These are phyloP conservation scores for Parnassius smintheus DNA, from an alignment of 2,888 invertebrate genomes.

Conservation along the genomic window DNA sequence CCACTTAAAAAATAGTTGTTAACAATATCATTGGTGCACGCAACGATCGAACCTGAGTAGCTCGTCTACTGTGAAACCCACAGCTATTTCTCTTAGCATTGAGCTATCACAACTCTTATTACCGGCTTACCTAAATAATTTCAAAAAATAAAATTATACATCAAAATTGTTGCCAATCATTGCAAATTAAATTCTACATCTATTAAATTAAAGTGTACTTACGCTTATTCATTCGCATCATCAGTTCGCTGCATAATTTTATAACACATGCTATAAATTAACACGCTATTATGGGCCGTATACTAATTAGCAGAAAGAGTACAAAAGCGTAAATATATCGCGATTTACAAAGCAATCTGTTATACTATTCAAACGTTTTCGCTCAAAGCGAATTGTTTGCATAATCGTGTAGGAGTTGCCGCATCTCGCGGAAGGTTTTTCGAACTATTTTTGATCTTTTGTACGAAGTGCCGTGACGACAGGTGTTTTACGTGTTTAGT, in stretches of 20 bases:
- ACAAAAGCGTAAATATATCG: constrained; percentile 10
- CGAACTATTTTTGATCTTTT: constrained; percentile 46
- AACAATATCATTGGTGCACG: no score
- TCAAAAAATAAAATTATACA: not conserved
- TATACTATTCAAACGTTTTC: constrained; percentile 27
- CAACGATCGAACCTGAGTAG: no score
- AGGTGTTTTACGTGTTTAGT: constrained; percentile 34
- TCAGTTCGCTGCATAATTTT: constrained; percentile 14
- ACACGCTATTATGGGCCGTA: constrained; percentile 23
- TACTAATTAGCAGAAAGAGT: constrained; percentile 15
- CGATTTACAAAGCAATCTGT: constrained; percentile 18
- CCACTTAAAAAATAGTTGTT: no score
- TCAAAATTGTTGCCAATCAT: not conserved
- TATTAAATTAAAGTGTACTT: constrained; percentile 21
- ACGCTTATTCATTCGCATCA: constrained; percentile 9
- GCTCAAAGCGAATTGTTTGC: constrained; percentile 49
- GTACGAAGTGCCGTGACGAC: constrained; percentile 35
- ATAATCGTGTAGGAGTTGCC: constrained; percentile 37
- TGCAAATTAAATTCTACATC: constrained; percentile 2
- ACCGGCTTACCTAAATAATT: not conserved
- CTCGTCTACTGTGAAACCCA: no score
- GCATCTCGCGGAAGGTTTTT: constrained; percentile 51
- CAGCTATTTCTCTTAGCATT: not conserved
- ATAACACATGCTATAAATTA: constrained; percentile 8
- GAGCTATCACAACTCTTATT: not conserved